A percentile compares a stretch with the other conserved stretches of the same genome.
These are phyloP conservation scores for Dolichopus griseipennis DNA, from an alignment of 2,888 invertebrate species.

Conservation along the genomic window DNA sequence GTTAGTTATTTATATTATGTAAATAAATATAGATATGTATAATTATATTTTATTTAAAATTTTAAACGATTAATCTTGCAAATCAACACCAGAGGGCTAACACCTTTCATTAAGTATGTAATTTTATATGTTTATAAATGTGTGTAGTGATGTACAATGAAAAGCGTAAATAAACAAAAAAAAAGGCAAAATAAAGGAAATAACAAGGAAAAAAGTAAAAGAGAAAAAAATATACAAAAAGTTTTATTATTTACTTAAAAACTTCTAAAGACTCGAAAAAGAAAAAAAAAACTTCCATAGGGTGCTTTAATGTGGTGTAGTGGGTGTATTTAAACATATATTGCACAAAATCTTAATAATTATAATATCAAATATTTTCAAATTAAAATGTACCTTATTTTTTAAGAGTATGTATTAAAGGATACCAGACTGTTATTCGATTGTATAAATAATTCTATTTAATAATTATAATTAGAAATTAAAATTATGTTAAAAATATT, in stretches of 20 bases:
- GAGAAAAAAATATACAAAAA: not conserved
- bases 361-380: too few species aligned
- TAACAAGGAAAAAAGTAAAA: not conserved
- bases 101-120: not conserved
- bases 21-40: too few species aligned
- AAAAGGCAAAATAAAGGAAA: too few species aligned
- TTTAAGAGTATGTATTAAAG: too few species aligned
- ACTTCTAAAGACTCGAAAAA: constrained; percentile 1
- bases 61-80: not conserved
- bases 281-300: not conserved
- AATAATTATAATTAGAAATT: too few species aligned
- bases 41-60: not conserved
- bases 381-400: too few species aligned
- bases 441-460: too few species aligned
- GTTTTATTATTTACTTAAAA: not conserved
- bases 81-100: not conserved
- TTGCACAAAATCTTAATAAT: too few species aligned
- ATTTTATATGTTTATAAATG: not conserved
- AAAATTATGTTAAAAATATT: too few species aligned
- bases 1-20: too few species aligned
- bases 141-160: not conserved
- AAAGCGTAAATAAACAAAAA: too few species aligned
- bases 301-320: not conserved
- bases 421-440: too few species aligned
- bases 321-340: not conserved